Evolutionary conservation across 2,113 vertebrate species (phyloP).

Genomic region (Mobula birostris): DNA sequence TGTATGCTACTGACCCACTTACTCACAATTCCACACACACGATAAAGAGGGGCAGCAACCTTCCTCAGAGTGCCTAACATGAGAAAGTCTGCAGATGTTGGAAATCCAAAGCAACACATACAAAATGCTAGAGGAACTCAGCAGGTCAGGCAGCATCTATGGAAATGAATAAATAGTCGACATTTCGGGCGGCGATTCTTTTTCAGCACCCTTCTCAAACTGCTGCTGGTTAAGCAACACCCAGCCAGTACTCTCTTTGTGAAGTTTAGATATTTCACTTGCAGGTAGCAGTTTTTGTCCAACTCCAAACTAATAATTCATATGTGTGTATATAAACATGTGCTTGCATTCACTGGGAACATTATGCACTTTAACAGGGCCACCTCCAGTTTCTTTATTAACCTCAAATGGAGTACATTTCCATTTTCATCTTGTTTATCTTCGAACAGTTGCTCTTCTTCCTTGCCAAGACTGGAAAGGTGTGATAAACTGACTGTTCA

Average conservation of each 20-base stretch:
- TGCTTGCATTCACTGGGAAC: not conserved
- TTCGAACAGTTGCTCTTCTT: not conserved
- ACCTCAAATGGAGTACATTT: not conserved
- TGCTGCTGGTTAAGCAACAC: not conserved
- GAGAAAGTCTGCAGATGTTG: too few relatives aligned
- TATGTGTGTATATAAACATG: not conserved
- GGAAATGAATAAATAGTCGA: too few relatives aligned
- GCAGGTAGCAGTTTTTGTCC: not conserved
- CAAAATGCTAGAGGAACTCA: too few relatives aligned
- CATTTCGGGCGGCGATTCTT: too few relatives aligned
- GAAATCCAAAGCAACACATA: too few relatives aligned
- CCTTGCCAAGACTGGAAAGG: too few relatives aligned
- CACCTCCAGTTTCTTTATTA: not conserved
- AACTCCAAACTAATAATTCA: not conserved
- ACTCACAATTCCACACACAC: not conserved
- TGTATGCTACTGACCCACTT: not conserved
- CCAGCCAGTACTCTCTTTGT: not conserved
- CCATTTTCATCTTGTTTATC: not conserved
- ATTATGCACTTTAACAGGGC: not conserved
- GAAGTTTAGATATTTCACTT: not conserved
- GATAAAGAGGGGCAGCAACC: not conserved
- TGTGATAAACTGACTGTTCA: not conserved
- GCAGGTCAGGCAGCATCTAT: too few relatives aligned
- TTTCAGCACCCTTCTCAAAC: too few relatives aligned
- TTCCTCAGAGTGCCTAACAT: not conserved